Evolutionary conservation across 2,888 invertebrate species (phyloP), one percentile per base, ranked within the genome.

Genomic region (Orthonevra nobilis): DNA sequence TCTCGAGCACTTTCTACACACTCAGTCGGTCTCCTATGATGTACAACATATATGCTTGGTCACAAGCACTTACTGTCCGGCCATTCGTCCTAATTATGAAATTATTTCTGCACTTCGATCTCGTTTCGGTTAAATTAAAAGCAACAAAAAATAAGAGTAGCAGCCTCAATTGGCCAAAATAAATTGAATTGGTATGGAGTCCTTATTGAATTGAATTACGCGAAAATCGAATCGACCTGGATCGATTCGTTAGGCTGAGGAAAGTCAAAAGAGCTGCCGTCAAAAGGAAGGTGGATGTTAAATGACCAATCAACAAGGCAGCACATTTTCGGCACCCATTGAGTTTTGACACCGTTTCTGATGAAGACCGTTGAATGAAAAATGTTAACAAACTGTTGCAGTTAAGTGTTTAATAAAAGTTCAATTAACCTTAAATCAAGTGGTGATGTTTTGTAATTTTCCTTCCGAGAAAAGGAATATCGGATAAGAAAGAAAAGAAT

Each of bases 41-140:
- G 58, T 69, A 50, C 42, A 23, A 23, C 36, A 42, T 14, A 34
- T 44, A 46, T 30, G 14, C 19, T 54, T 44, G 54, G 17, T 73
- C 73, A 46, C 44, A 50, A 68, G 68, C 74, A 74, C 74, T 74
- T 75, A 63, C 48, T 69, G 61, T 61, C 38, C 74, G 42, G 56
- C 54, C 46, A 42, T 40, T 68, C 68, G 74, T 69, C 61, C 69
- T 75, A 69, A 75, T 75, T 75, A 75, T 69, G 75, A 75, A 69
- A 69, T 75, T 75, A 63, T 63, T 72, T 56, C 72, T 63, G 46
- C 54, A 60, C 58, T 58, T 69, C 58, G 58, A 69, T 69, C 58
- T 69, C 58, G 38, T 46, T 69, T 69, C 58, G n/a, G 42, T 69
- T 69, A 58, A 69, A 60, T 50, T 60, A 69, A 60, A 28, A 20